These are phyloP conservation scores for Pelmatolapia mariae DNA, from an alignment of 2,113 vertebrate genomes.

Conservation along the genomic window DNA sequence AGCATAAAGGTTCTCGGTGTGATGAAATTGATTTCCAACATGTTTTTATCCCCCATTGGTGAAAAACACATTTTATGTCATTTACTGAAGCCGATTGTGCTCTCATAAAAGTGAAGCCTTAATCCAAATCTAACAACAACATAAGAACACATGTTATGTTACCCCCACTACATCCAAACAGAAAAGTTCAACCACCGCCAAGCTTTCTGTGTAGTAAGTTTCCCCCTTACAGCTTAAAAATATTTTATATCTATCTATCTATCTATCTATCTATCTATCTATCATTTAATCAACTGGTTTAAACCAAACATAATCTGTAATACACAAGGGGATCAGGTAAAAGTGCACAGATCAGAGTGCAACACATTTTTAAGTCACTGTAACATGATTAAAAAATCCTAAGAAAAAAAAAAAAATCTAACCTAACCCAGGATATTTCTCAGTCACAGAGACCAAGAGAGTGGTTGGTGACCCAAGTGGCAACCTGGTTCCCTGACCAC, in stretches of 20 bases:
- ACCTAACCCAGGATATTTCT: not conserved
- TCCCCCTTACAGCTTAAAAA: not conserved
- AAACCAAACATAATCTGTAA: not conserved
- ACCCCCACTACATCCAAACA: not conserved
- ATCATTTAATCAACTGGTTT: not conserved
- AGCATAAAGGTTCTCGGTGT: not conserved
- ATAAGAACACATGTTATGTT: not conserved
- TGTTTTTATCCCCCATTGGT: not conserved
- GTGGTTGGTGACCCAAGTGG: not conserved
- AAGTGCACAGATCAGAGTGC: not conserved
- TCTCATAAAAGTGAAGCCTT: not conserved
- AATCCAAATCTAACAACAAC: not conserved
- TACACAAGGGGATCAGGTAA: rapidly evolving
- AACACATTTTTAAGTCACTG: not conserved
- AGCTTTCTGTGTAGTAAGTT: not conserved
- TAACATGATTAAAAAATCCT: not conserved
- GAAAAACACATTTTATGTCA: conserved; percentile 3
- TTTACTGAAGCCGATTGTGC: not conserved
- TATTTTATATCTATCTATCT: not conserved
- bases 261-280: not conserved
- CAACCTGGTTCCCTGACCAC: not conserved
- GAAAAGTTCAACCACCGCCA: not conserved
- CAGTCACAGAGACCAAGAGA: not conserved
- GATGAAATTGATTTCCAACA: conserved; percentile 33
- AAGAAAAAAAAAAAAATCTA: rapidly evolving